Base-by-base conservation (phyloP, 2,888 invertebrate species). In the Branchinecta sandiegonensis region DNA sequence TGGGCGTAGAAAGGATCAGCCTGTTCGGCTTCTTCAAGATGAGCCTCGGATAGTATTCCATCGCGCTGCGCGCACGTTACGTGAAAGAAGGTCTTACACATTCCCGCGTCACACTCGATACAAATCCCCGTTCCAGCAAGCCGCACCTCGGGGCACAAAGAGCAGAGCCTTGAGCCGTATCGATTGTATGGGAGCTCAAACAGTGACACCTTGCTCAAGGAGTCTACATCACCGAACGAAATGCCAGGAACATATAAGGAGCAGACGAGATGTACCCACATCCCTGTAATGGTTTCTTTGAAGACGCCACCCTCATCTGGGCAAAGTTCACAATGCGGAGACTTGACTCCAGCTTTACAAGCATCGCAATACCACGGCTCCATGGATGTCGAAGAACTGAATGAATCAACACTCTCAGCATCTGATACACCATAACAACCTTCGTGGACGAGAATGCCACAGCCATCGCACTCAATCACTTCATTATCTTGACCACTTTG, bases 301-400 rank as follows among this genome's bases (percentile, higher is more conserved):
- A 86, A 96, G 78, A 87, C 95, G 73, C 88, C 94, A 80, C 86
- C 89, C 76, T 83, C 85, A 77, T 93, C 94, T 0, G 97, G 97
- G 77, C 99, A 99, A 14, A 99, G 81, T 80, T 97, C 96, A 78
- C 99, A 99, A 50, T 84, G 85, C 0, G 95, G 95, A 77, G 89
- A 88, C 13, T 83, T 84, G 13, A 90, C 86, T 0, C 92, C 93
- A 23, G 94, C 94, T 74, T 90, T 88, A 76, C 99, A 99, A 8
- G 96, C 92, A 78, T 99, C 97, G 81, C 99, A 99, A 79, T 99
- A 99, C 99, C 99, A 99, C 0, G 96, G 96, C 72, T 97, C 96
- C 0, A 95, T 96, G 47, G 94, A 93, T 68, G 93, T 92, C 0
- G 94, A 87, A 13, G 95, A 95, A 72, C 90, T 90, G 46, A 94